Base-by-base conservation (phyloP, 1,140 invertebrate genomes). In the Nephila pilipes region DNA sequence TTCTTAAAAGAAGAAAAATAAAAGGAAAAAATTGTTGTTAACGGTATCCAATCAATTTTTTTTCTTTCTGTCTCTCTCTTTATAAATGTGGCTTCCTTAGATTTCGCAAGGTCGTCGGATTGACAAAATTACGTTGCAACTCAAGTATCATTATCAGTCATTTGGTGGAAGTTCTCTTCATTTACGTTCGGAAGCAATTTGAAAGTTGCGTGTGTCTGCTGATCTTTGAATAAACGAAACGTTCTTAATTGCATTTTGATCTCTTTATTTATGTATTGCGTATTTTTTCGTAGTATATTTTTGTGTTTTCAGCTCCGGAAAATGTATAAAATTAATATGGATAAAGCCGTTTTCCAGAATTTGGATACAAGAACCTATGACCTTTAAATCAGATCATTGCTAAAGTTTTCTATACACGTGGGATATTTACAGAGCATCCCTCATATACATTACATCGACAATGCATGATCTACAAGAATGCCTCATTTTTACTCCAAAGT, bases 31-130 rank as follows among this genome's bases (percentile, higher is more conserved):
- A 32, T 55, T 55, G 38, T 90, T 38, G 38, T 90, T 90, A 90
- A 90, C 88, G 46, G 88, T 58, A 36, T 90, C 69, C 69, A 79
- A 90, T 90, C 69, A 36, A 55, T 5, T 90, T 79, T 88, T 88
- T 69, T 69, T 54, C 25, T 54, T 18, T 88, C 20, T 25, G 46
- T 83, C 18, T 22, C 38, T 83, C 12, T 29, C 57, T 83, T 54
- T 55, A 18, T n/a, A 36, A 46, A 46, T 83, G 20, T 36, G 85
- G 25, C 20, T 87, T 87, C 80, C 80, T 58, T 87, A n/a, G 2
- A 29, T 14, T 63, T 58, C 25, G 16, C 55, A 83, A 83, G 38
- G 38, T 14, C 54, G n/a, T 25, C 22, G 81, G 25, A 25, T 55
- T 55, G 81, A 16, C 54, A 55, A 83, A 57, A 83, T 83, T 83